A percentile compares a stretch with the other conserved stretches of the same genome.
These are phyloP conservation scores for Karalla daura DNA, from an alignment of 2,797 vertebrate genomes.

Conservation along the genomic window DNA sequence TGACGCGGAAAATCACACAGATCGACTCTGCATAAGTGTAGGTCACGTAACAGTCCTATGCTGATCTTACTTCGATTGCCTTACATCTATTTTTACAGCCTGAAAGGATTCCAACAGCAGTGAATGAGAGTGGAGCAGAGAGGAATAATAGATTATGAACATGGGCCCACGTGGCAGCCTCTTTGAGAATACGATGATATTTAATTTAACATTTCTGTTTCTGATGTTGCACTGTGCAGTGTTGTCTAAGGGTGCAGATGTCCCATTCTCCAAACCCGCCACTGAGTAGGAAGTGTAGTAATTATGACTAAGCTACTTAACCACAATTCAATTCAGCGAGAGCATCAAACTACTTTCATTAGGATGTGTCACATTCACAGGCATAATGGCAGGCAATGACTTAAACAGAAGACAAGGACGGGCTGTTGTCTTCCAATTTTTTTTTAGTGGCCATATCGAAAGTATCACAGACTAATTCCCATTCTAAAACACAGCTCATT, in stretches of 20 bases:
- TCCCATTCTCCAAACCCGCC: conserved; percentile 31
- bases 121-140: neutral
- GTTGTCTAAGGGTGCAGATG: too few species aligned
- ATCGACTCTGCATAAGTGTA: neutral
- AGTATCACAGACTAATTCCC: neutral
- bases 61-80: too few species aligned
- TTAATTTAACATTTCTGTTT: conserved; percentile 26
- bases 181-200: conserved; percentile 7
- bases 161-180: neutral
- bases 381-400: neutral
- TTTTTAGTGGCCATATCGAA: neutral
- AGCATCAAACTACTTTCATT: conserved; percentile 25
- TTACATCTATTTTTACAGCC: neutral
- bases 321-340: conserved; percentile 17
- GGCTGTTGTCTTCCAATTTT: neutral
- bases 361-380: conserved; percentile 16
- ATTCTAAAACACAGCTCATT: too few species aligned
- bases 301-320: conserved; percentile 28
- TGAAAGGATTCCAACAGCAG: neutral
- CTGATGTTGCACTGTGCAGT: conserved; percentile 5
- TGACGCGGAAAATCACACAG: conserved; percentile 13
- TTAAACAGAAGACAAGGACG: neutral
- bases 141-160: conserved; percentile 12
- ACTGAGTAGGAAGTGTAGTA: conserved; percentile 21
- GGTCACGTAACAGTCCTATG: neutral